Percentiles rank a stretch among this genome's conserved stretches.
phyloP scores from a whole-genome alignment of 2,888 invertebrate genomes.

The Agrochola lychnidis region DNA sequence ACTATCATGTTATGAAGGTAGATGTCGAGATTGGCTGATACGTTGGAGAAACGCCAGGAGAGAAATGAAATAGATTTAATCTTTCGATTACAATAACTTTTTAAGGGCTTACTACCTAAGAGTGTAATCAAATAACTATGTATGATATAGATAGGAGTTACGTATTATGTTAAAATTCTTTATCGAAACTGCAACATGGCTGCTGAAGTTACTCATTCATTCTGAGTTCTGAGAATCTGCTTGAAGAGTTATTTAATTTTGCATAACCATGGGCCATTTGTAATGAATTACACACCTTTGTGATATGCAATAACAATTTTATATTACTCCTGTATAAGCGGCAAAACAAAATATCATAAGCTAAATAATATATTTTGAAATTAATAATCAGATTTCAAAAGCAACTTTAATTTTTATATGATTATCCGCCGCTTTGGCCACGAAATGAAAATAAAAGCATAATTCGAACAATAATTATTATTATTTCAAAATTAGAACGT shows the following conservation, averaged over 20 bases:
- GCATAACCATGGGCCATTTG: not conserved
- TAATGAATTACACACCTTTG: not conserved
- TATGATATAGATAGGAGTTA: not conserved
- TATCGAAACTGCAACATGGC: not conserved
- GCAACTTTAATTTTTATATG: constrained; percentile 19
- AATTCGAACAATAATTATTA: constrained; percentile 62
- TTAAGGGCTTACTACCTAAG: not conserved
- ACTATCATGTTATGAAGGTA: constrained; percentile 3
- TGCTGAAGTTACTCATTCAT: not conserved
- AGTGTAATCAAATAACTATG: not conserved
- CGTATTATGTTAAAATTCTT: not conserved
- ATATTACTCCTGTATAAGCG: not conserved
- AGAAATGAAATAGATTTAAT: constrained; percentile 4
- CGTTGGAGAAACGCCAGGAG: not conserved
- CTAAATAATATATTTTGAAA: constrained; percentile 26
- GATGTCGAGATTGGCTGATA: constrained; percentile 4
- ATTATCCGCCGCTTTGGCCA: constrained; percentile 25
- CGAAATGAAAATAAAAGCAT: constrained; percentile 51
- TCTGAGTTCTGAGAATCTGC: not conserved
- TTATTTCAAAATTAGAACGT: constrained; percentile 80
- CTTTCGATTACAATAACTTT: not conserved
- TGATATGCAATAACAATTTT: not conserved
- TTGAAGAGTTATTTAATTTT: not conserved
- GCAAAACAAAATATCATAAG: not conserved
- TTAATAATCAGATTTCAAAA: constrained; percentile 35